Conservation (phyloP, 1,140 invertebrate species). For the Drosophila elegans region DNA sequence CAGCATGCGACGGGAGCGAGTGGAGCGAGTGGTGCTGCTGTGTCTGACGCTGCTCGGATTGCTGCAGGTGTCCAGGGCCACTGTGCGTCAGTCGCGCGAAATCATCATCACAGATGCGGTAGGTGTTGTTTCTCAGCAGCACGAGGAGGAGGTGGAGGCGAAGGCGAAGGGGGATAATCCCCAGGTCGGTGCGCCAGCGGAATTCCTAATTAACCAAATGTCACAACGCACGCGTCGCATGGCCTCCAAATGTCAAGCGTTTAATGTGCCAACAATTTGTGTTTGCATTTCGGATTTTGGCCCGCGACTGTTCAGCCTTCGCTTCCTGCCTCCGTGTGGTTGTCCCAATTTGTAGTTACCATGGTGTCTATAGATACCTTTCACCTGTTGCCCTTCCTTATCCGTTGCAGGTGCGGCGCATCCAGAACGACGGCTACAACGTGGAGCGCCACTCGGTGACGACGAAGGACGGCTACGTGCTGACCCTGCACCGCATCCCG, state of each 20-base stretch:
- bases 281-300: slow-evolving; percentile 27
- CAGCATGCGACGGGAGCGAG: slow-evolving; percentile 58
- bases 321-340: slow-evolving; percentile 20
- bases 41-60: slow-evolving; percentile 53
- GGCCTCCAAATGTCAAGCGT: slow-evolving; percentile 78
- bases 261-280: slow-evolving; percentile 70
- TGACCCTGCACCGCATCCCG: slow-evolving; percentile 86
- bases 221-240: slow-evolving; percentile 79
- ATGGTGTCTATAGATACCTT: no score
- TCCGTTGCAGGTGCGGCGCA: slow-evolving; percentile 75
- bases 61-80: slow-evolving; percentile 58
- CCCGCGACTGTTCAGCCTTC: neutral
- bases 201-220: slow-evolving; percentile 74
- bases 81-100: slow-evolving; percentile 72
- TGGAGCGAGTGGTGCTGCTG: slow-evolving; percentile 34
- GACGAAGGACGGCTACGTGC: slow-evolving; percentile 87
- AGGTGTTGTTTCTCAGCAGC: slow-evolving; percentile 35
- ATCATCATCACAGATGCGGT: slow-evolving; percentile 84
- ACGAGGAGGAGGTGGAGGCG: no score
- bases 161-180: neutral
- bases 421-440: slow-evolving; percentile 86
- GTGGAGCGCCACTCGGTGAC: slow-evolving; percentile 86
- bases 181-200: slow-evolving; percentile 39
- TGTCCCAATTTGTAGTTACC: neutral
- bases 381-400: slow-evolving; percentile 5